phyloP scores from a whole-genome alignment of 2,888 invertebrate genomes.

The Nezara viridula region DNA sequence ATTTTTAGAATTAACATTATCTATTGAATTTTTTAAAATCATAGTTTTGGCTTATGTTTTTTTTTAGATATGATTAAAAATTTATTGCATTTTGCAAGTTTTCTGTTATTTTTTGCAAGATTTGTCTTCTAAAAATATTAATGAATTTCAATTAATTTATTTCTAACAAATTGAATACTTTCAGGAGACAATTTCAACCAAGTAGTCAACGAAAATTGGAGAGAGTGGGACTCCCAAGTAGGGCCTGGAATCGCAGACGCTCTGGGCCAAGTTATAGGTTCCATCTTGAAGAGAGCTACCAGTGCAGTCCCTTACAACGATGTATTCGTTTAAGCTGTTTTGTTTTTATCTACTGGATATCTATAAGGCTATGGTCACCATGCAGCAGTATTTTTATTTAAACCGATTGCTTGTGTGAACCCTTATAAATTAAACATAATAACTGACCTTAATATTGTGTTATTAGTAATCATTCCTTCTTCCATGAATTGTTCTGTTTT shows the following conservation, averaged over 20 bases:
- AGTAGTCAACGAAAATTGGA: conserved; percentile 1
- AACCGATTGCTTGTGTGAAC: background rate
- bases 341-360: background rate
- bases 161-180: background rate
- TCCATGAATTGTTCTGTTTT: background rate
- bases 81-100: too few relatives aligned
- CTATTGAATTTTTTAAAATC: too few relatives aligned
- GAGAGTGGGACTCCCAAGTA: background rate
- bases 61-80: too few relatives aligned
- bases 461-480: background rate
- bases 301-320: background rate
- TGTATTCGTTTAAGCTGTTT: background rate
- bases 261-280: background rate
- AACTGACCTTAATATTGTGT: background rate
- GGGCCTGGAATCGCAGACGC: background rate
- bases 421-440: background rate
- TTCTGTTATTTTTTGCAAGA: too few relatives aligned
- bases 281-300: background rate
- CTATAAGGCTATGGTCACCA: background rate
- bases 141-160: too few relatives aligned
- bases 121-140: too few relatives aligned
- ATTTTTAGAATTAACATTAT: too few relatives aligned
- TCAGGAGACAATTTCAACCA: conserved; percentile 27
- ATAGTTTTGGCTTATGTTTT: too few relatives aligned
- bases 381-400: background rate